Percentiles rank a stretch among this genome's conserved stretches.
Evolutionary conservation across 2,113 vertebrate genomes (phyloP).

Genomic region (Centropristis striata): DNA sequence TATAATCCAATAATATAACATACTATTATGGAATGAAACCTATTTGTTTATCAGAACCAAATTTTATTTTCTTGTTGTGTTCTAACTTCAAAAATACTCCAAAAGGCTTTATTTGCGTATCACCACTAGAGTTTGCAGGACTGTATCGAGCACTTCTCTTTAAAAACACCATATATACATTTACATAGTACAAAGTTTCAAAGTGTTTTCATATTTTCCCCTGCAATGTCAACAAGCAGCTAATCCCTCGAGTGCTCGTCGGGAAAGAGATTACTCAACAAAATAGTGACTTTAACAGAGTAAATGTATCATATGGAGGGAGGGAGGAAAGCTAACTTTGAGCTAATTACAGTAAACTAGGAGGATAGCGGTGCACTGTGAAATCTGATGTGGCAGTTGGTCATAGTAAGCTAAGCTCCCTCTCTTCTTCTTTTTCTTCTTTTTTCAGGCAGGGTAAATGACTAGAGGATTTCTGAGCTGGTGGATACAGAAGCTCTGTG

Average conservation of each 20-base stretch:
- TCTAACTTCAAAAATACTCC: no score
- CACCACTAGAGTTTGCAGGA: no score
- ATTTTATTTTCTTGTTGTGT: no score
- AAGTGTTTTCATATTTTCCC: background rate
- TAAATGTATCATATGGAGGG: background rate
- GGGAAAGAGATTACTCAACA: constrained; percentile 19
- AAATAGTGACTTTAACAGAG: constrained; percentile 7
- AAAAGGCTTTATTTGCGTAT: no score
- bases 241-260: background rate
- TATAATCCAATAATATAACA: no score
- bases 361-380: constrained; percentile 49
- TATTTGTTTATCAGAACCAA: no score
- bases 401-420: constrained; percentile 64
- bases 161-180: background rate
- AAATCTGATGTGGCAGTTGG: constrained; percentile 79
- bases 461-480: constrained; percentile 78
- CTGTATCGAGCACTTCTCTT: no score
- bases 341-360: constrained; percentile 69
- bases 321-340: constrained; percentile 37
- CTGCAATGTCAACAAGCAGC: background rate
- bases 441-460: constrained; percentile 64
- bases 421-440: constrained; percentile 25
- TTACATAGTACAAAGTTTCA: background rate
- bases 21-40: no score
- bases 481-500: constrained; percentile 71